Conservation (phyloP, 2,888 invertebrate genomes). For the Lycocerus yunnanus region DNA sequence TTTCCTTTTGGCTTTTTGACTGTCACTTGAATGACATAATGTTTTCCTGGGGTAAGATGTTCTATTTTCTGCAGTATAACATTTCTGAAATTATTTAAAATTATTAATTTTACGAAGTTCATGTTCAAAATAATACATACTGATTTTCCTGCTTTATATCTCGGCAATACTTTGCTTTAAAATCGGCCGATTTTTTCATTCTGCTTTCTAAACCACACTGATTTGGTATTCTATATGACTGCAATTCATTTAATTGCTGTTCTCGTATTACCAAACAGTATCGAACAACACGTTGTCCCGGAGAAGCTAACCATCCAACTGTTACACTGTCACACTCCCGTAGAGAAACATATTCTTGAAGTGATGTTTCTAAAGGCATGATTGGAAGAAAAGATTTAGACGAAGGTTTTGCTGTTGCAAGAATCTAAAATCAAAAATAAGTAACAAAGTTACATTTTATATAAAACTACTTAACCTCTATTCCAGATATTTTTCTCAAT, state of each 20-base stretch:
- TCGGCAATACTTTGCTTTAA: conserved; percentile 51
- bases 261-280: conserved; percentile 56
- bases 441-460: neutral
- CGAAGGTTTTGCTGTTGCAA: conserved; percentile 55
- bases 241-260: conserved; percentile 44
- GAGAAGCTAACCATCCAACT: conserved; percentile 63
- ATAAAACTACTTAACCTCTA: conserved; percentile 54
- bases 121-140: conserved; percentile 26
- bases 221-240: conserved; percentile 50
- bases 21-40: conserved; percentile 63
- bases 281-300: conserved; percentile 50
- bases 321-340: conserved; percentile 60
- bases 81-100: conserved; percentile 45
- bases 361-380: conserved; percentile 58
- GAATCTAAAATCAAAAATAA: conserved; percentile 50
- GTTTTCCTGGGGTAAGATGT: conserved; percentile 59
- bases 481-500: conserved; percentile 56
- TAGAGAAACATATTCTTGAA: conserved; percentile 59
- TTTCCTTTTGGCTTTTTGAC: conserved; percentile 61
- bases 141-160: conserved; percentile 43
- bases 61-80: conserved; percentile 58
- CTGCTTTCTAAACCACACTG: conserved; percentile 56
- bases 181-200: conserved; percentile 52
- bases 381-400: conserved; percentile 58
- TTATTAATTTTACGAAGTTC: neutral